Percentiles rank a stretch among this genome's conserved stretches.
These are phyloP conservation scores for Lateolabrax maculatus DNA, from an alignment of 2,797 vertebrate genomes.

Conservation along the genomic window DNA sequence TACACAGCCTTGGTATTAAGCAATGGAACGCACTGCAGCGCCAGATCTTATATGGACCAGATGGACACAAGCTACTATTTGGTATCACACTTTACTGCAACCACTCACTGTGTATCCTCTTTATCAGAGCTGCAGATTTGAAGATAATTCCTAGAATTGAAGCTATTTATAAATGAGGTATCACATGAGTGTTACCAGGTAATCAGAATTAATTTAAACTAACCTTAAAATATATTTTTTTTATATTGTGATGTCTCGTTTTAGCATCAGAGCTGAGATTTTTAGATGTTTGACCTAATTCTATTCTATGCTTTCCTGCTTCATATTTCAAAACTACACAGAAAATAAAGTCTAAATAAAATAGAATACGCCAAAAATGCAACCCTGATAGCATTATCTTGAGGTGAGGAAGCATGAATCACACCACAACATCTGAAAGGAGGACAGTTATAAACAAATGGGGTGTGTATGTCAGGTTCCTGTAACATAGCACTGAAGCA, in stretches of 20 bases:
- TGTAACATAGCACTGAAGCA: slow-evolving; percentile 46
- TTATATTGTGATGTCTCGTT: slow-evolving; percentile 6
- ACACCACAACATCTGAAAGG: slow-evolving; percentile 4
- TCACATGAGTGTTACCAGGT: background rate
- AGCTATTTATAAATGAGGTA: slow-evolving; percentile 2
- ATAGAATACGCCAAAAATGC: background rate
- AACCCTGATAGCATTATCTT: background rate
- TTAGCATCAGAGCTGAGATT: slow-evolving; percentile 20
- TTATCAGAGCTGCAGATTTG: slow-evolving; percentile 15
- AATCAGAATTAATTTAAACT: background rate
- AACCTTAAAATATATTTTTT: slow-evolving; percentile 16
- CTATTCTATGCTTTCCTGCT: background rate
- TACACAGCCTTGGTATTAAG: slow-evolving; percentile 42
- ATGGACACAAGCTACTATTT: slow-evolving; percentile 45
- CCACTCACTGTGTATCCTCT: background rate
- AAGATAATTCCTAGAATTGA: slow-evolving; percentile 13
- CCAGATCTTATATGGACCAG: slow-evolving; percentile 64
- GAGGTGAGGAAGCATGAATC: background rate
- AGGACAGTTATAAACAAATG: slow-evolving; percentile 28
- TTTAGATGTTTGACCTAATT: slow-evolving; percentile 31
- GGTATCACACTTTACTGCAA: slow-evolving; percentile 20
- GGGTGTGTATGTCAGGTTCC: slow-evolving; percentile 35
- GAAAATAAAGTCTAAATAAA: background rate
- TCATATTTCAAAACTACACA: background rate
- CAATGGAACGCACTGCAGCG: slow-evolving; percentile 36